Conservation (phyloP, 35 echinoderm and acorn worm genomes). For the Hemicentrotus pulcherrimus region DNA sequence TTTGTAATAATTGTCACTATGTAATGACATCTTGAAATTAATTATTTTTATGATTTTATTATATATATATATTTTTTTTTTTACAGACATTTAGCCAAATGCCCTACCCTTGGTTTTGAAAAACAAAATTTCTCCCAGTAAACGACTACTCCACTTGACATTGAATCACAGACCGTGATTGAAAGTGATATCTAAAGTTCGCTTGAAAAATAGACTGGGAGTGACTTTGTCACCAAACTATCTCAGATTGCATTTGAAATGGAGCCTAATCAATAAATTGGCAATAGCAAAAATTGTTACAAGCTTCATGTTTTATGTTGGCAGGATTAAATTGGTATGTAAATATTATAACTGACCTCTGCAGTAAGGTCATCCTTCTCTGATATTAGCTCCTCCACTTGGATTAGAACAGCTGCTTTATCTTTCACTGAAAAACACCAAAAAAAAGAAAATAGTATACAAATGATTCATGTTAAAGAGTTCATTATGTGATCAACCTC, state of each 20-base stretch:
- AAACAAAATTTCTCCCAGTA: too few relatives aligned
- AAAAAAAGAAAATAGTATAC: neutral
- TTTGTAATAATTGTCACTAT: neutral
- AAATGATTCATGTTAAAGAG: neutral
- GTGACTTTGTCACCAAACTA: too few relatives aligned
- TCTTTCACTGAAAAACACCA: constrained; percentile 93
- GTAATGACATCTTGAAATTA: neutral
- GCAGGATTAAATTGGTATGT: neutral
- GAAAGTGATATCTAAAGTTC: too few relatives aligned
- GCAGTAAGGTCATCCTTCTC: constrained; percentile 96
- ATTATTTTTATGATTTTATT: too few relatives aligned
- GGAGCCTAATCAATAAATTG: too few relatives aligned
- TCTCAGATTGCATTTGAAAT: too few relatives aligned
- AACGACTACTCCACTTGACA: too few relatives aligned
- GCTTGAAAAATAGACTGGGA: too few relatives aligned
- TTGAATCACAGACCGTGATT: too few relatives aligned
- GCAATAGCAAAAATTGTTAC: neutral
- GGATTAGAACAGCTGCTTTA: constrained; percentile 89
- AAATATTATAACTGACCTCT: constrained; percentile 58
- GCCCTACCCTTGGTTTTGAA: too few relatives aligned
- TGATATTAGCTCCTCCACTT: constrained; percentile 88
- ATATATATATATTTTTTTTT: too few relatives aligned
- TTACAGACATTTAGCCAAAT: neutral
- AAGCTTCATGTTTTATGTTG: neutral
- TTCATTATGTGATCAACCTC: neutral